Base-by-base conservation (phyloP, 2,113 vertebrate genomes). In the Tor tambroides region DNA sequence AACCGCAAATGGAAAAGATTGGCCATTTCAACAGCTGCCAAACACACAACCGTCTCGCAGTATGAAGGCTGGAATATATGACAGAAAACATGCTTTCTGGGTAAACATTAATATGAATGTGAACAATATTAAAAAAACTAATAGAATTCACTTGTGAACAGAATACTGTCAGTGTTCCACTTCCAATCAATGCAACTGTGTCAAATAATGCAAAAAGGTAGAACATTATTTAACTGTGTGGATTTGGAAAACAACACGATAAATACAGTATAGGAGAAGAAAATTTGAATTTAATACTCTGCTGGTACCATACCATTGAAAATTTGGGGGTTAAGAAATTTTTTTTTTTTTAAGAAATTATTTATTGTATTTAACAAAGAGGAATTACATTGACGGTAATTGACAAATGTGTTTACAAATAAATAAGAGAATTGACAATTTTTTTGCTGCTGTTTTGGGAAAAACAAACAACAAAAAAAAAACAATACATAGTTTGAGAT, bases 1-100 rank as follows among this genome's bases (percentile, higher is more conserved):
- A 80, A 67, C 19, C 14, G 15, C 23, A 69, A 80, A 77, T 32
- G 23, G 19, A 80, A 77, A 80, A 72, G 17, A 74, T 23, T 30
- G 32, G 19, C 38, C 30, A 46, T 81, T 81, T 72, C 56, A 49
- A 81, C 51, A 30, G 19, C 32, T 43, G 21, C 30, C 35, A 71
- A 12, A 81, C 30, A 19, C 38, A 71, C 28, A 38, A 14, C 9
- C 1, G 12, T 86, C 65, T 71, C 30, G 15, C 65, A 43, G 65
- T 26, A 14, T 41, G 35, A 54, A n/a, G 32, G n/a, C 61, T 49
- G 10, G 10, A 51, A 46, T 46, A 46, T 46, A 38, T 38, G 38
- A 38, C 35, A 28, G 43, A 43, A 82, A 28, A 49, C 80, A 28
- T 46, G 32, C 11, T 67, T 81, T 46, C 26, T 67, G 41, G 35